Evolutionary conservation across 2,888 invertebrate genomes (phyloP), one percentile per base, ranked within the genome.

Genomic region (Mycogona germanica): DNA sequence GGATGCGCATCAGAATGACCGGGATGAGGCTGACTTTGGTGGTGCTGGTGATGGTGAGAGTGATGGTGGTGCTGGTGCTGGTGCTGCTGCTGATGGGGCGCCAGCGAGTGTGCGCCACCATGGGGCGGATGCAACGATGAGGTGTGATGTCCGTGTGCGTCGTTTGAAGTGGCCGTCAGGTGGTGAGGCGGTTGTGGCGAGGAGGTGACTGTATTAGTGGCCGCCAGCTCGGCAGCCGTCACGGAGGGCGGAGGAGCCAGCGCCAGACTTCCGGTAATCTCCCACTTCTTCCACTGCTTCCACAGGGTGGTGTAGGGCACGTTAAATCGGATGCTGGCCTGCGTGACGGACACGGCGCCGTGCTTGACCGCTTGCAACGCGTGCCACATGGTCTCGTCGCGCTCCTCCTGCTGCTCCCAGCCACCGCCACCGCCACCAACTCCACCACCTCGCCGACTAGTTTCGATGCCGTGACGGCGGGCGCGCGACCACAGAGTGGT

Each of bases 401-500:
- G 32, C 7, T 56, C 56, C 21, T 50, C 21, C n/a, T n/a, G n/a
- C 29, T 53, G 46, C 41, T 49, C 48, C 41, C 30, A 52, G 9
- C 29, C 25, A n/a, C n/a, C 14, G 12, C 48, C n/a, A n/a, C n/a
- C n/a, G n/a, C n/a, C n/a, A n/a, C n/a, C n/a, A n/a, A n/a, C n/a
- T n/a, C n/a, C n/a, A 19, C 48, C 28, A 17, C 29, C 21, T 19
- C 44, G 28, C 9, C 56, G 30, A 2, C 46, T 40, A n/a, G 89
- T 89, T 71, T 87, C 87, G 68, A 89, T 89, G 61, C 88, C 88
- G 65, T 87, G 73, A 17, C 62, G 56, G 71, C 88, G 88, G 30
- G 89, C 89, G 61, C 88, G 77, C 72, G 89, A 88, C 89, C 89
- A 89, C 37, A 89, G 75, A n/a, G 89, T 89, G 50, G 89, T 89